Percentiles rank a stretch among this genome's conserved stretches.
These are phyloP conservation scores for Agrotis puta DNA, from an alignment of 2,888 invertebrate species.

Conservation along the genomic window DNA sequence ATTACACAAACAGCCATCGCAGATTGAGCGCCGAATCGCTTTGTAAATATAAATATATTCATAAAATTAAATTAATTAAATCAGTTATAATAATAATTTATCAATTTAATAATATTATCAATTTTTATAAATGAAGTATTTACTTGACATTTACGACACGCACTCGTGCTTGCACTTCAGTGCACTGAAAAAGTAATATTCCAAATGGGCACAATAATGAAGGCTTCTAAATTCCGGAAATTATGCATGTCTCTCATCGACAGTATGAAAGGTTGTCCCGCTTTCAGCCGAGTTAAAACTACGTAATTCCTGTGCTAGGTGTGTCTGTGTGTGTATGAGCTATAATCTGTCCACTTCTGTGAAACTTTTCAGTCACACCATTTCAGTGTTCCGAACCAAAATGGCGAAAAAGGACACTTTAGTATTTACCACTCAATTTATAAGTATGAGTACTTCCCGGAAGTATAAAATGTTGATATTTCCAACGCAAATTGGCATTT, in stretches of 20 bases:
- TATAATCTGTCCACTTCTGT: background rate
- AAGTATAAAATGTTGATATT: background rate
- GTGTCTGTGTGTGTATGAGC: constrained; percentile 1
- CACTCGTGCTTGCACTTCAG: background rate
- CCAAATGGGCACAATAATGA: constrained; percentile 1
- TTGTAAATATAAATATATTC: no score
- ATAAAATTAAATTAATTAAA: no score
- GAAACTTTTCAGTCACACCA: background rate
- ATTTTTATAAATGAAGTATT: no score
- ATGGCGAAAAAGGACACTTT: background rate
- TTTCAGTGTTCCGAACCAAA: background rate
- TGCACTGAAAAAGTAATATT: constrained; percentile 5
- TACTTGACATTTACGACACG: no score
- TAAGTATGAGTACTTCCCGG: background rate
- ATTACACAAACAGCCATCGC: no score
- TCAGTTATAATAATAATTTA: no score
- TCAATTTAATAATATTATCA: no score
- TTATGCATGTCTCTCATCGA: constrained; percentile 30
- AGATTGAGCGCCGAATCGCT: no score
- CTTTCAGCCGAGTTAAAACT: constrained; percentile 12
- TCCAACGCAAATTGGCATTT: constrained; percentile 16
- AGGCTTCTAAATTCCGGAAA: constrained; percentile 39
- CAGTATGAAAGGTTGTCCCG: constrained; percentile 10
- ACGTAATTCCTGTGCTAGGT: background rate
- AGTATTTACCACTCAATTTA: background rate